Conservation (phyloP, 2,113 vertebrate genomes). For the Agapornis roseicollis region DNA sequence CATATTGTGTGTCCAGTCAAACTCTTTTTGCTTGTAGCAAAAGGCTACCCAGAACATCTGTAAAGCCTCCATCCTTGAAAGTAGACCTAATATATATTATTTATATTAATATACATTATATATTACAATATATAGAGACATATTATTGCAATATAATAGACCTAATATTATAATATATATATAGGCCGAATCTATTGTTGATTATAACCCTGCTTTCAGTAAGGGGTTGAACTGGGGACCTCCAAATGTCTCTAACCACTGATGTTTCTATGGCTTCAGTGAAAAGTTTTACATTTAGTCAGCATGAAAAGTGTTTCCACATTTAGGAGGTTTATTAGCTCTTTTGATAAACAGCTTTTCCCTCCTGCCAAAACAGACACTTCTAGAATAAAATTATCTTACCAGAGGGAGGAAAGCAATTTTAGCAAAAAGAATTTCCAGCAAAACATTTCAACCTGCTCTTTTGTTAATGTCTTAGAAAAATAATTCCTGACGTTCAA, state of each 20-base stretch:
- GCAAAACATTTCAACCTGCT: neutral
- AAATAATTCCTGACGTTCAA: neutral
- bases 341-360: constrained; percentile 10
- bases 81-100: no score
- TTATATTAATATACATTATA: no score
- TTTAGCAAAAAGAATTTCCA: constrained; percentile 4
- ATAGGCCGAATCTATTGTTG: neutral
- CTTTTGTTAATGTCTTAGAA: neutral
- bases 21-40: neutral
- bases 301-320: neutral
- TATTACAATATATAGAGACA: no score
- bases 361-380: neutral
- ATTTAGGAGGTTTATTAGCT: constrained; percentile 15
- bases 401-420: neutral
- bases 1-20: neutral
- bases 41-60: neutral
- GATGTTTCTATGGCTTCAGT: neutral
- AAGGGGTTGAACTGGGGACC: neutral
- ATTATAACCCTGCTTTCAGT: neutral
- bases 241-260: neutral
- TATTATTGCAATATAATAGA: no score
- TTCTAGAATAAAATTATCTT: constrained; percentile 21
- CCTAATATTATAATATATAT: no score
- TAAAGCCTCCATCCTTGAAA: neutral
- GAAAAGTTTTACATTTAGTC: neutral